Evolutionary conservation across 2,888 invertebrate species (phyloP).

Genomic region (Camponotus fellah): DNA sequence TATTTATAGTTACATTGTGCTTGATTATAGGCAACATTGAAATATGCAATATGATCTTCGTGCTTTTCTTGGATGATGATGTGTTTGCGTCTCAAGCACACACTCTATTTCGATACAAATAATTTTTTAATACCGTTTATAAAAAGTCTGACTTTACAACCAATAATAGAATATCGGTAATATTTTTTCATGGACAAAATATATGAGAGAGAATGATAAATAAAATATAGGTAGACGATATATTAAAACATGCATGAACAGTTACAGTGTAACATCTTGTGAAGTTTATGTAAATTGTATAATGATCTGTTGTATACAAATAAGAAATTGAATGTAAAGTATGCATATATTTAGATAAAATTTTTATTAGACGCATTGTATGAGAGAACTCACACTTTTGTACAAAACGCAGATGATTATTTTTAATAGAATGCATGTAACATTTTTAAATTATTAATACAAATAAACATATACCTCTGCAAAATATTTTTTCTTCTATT

Average conservation of each 20-base stretch:
- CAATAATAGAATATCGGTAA: constrained; percentile 60
- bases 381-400: constrained; percentile 29
- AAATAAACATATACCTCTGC: constrained; percentile 26
- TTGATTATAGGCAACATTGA: constrained; percentile 23
- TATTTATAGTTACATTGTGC: neutral
- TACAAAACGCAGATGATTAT: constrained; percentile 44
- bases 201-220: constrained; percentile 36
- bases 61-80: constrained; percentile 30
- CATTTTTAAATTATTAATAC: constrained; percentile 30
- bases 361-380: constrained; percentile 34
- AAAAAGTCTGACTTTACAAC: constrained; percentile 70
- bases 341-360: constrained; percentile 47
- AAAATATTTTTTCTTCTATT: constrained; percentile 11
- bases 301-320: constrained; percentile 69
- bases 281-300: constrained; percentile 65
- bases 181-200: constrained; percentile 70
- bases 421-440: constrained; percentile 47
- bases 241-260: constrained; percentile 48
- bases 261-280: constrained; percentile 62
- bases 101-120: constrained; percentile 62
- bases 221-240: constrained; percentile 36
- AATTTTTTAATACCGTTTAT: constrained; percentile 63
- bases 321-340: constrained; percentile 71
- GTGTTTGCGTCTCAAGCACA: constrained; percentile 61
- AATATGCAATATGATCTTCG: neutral